Base-by-base conservation (phyloP, 2,113 vertebrate genomes). In the Alouatta palliata region DNA sequence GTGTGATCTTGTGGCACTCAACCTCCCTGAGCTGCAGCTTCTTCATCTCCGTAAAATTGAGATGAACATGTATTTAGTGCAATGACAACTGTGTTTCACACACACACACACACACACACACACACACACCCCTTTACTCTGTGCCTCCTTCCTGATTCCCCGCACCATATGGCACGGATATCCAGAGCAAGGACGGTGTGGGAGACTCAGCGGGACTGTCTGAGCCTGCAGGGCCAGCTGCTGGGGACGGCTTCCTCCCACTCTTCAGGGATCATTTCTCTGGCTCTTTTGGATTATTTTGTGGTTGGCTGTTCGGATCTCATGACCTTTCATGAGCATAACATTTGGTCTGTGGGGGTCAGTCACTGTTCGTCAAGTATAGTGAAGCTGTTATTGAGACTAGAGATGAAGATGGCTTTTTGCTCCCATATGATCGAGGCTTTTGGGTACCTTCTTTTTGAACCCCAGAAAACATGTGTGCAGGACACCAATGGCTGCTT, bases 291-390 rank as follows among this genome's bases (percentile, higher is more conserved):
- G 88, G 84, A 95, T 81, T 66, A 21, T 66, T 81, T 87, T 30
- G 23, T 40, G 83, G 52, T 90, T 91, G 73, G 30, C 43, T 96
- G 19, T 96, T 97, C 81, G 49, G 91, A 90, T 97, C 94, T 77
- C 80, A 95, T 88, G 94, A 96, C 76, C 77, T 97, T 94, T 76
- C 37, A 7, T 56, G 54, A 97, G 35, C 32, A 40, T 61, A 79
- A 21, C 54, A 17, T 92, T 76, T 71, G n/a, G 35, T 93, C 13
- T 58, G 21, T 43, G 43, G 56, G 23, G 52, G 16, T 83, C 90
- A 81, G 79, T 40, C 47, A 45, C 54, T 77, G 56, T 70, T 45
- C 14, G 43, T 20, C 10, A 11, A 52, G 35, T 27, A 23, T 32
- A 61, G 52, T 43, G n/a, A 79, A n/a, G 47, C 54, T 92, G 27